Evolutionary conservation across 2,113 vertebrate genomes (phyloP).

Genomic region (Eulacestoma nigropectus): DNA sequence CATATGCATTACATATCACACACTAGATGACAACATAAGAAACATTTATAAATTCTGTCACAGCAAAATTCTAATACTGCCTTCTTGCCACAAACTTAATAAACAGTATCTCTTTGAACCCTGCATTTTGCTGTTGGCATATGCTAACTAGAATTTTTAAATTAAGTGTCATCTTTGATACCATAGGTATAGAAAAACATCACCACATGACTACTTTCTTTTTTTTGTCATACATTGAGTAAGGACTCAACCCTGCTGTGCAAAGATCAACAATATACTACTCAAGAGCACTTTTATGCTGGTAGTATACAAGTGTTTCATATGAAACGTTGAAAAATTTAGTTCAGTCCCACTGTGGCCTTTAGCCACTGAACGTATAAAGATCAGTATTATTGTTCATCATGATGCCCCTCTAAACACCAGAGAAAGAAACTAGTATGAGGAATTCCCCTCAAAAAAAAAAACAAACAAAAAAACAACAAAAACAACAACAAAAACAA

Average conservation of each 20-base stretch:
- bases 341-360: background rate
- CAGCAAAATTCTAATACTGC: fast-evolving
- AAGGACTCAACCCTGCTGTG: background rate
- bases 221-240: background rate
- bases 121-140: background rate
- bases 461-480: background rate
- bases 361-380: background rate
- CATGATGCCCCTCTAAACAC: background rate
- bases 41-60: background rate
- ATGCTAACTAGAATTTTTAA: background rate
- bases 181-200: background rate
- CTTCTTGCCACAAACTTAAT: background rate
- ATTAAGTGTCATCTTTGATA: background rate
- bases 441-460: background rate
- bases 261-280: background rate
- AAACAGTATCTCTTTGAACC: background rate
- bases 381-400: background rate
- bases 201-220: background rate
- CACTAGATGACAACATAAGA: background rate
- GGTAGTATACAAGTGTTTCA: background rate
- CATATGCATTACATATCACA: background rate
- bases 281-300: background rate
- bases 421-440: background rate
- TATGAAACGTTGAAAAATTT: background rate
- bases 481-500: too few relatives aligned